phyloP scores from a whole-genome alignment of 2,888 invertebrate genomes.

The Cepaea hortensis region DNA sequence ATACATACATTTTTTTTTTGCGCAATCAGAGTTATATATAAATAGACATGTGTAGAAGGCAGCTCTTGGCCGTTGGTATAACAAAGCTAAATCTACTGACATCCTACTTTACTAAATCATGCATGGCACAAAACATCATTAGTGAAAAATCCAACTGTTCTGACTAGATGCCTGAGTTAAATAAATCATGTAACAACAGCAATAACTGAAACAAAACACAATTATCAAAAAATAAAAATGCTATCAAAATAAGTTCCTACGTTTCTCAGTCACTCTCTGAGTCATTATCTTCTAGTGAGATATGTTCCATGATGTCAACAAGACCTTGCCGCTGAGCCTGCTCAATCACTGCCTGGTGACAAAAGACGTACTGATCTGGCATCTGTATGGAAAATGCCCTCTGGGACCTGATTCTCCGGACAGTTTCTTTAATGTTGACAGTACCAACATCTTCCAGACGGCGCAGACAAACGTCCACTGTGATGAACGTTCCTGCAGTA shows the following conservation, averaged over 20 bases:
- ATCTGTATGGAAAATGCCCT: constrained; percentile 98
- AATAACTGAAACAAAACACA: background rate
- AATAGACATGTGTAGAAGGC: too few relatives aligned
- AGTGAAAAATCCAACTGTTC: background rate
- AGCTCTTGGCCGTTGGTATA: too few relatives aligned
- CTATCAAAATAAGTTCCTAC: background rate
- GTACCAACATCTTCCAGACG: constrained; percentile 75
- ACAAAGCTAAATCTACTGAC: too few relatives aligned
- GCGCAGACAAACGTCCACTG: constrained; percentile 83
- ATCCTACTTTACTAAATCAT: background rate
- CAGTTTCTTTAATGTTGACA: constrained; percentile 76
- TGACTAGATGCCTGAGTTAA: constrained; percentile 19
- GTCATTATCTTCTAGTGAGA: constrained; percentile 68
- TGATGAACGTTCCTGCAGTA: constrained; percentile 93
- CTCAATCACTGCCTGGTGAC: constrained; percentile 94
- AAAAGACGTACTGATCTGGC: constrained; percentile 99
- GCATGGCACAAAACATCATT: background rate
- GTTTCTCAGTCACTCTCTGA: constrained; percentile 52
- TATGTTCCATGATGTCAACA: constrained; percentile 64
- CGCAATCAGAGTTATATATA: too few relatives aligned
- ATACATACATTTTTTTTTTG: too few relatives aligned
- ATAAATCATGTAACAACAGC: background rate
- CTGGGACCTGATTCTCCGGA: constrained; percentile 92
- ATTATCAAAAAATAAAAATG: background rate
- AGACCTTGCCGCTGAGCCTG: constrained; percentile 70